These are phyloP conservation scores for Hecatera dysodea DNA, from an alignment of 2,888 invertebrate genomes.

Conservation along the genomic window DNA sequence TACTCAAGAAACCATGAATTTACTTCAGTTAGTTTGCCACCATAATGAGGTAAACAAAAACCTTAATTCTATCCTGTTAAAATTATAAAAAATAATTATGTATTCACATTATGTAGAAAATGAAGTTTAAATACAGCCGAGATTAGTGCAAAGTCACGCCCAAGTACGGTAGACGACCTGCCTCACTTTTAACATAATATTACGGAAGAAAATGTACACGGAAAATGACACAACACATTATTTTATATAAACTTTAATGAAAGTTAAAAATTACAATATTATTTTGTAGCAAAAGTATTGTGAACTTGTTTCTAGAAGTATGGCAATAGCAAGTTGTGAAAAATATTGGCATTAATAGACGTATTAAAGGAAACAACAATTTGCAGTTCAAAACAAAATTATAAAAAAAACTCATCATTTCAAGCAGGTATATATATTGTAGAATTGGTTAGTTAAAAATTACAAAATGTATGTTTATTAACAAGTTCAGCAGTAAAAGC, in stretches of 20 bases:
- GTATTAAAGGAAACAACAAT: too few relatives aligned
- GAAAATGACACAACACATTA: conserved; percentile 25
- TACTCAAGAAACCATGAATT: too few relatives aligned
- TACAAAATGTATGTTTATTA: too few relatives aligned
- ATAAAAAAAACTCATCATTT: too few relatives aligned
- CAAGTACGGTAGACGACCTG: conserved; percentile 39
- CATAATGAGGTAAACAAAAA: conserved; percentile 40
- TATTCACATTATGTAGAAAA: conserved; percentile 58
- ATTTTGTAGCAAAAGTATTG: conserved; percentile 25
- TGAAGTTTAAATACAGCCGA: conserved; percentile 48
- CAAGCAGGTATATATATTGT: too few relatives aligned
- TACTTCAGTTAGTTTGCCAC: background rate
- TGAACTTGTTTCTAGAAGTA: background rate
- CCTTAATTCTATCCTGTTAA: conserved; percentile 15
- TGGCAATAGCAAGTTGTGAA: too few relatives aligned
- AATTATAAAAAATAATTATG: conserved; percentile 42
- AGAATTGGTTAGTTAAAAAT: too few relatives aligned
- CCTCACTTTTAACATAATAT: conserved; percentile 56
- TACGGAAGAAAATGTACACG: conserved; percentile 28
- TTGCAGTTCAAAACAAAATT: too few relatives aligned
- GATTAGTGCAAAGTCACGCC: conserved; percentile 72
- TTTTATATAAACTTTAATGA: conserved; percentile 59
- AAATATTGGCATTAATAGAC: background rate
- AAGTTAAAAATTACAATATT: conserved; percentile 52
- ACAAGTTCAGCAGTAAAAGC: too few relatives aligned